Conservation (phyloP, 2,888 invertebrate genomes). For the Deroplatys truncata region DNA sequence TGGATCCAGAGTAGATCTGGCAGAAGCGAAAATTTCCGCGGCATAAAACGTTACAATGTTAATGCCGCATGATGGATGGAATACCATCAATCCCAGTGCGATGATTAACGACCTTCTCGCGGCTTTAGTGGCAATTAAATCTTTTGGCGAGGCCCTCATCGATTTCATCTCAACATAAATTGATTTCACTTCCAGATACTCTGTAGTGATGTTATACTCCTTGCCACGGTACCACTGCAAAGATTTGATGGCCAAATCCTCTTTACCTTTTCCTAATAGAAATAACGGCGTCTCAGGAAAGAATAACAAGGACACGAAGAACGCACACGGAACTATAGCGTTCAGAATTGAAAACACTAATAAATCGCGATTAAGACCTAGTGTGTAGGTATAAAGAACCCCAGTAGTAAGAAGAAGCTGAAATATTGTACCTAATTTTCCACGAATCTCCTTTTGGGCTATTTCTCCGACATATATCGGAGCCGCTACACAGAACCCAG, state of each 20-base stretch:
- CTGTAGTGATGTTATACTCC: constrained; percentile 61
- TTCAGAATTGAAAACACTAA: constrained; percentile 63
- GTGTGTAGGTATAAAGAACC: constrained; percentile 69
- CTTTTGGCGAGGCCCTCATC: constrained; percentile 32
- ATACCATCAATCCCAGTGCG: constrained; percentile 4
- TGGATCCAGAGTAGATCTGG: constrained; percentile 30
- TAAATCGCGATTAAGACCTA: constrained; percentile 58
- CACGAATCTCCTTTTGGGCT: constrained; percentile 75
- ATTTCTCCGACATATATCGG: constrained; percentile 89
- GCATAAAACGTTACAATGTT: constrained; percentile 32
- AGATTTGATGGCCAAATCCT: constrained; percentile 63
- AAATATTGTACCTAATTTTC: constrained; percentile 79
- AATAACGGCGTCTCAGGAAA: constrained; percentile 84
- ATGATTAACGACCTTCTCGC: constrained; percentile 3
- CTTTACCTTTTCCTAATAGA: constrained; percentile 42
- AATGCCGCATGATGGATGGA: constrained; percentile 28
- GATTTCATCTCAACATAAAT: constrained; percentile 50
- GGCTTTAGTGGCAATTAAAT: constrained; percentile 25
- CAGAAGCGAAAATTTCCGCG: constrained; percentile 32
- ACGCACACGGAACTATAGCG: constrained; percentile 61
- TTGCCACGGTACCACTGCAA: constrained; percentile 68
- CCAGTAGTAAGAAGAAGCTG: constrained; percentile 82
- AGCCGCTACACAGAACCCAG: constrained; percentile 76
- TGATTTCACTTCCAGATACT: constrained; percentile 57
- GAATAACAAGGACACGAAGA: constrained; percentile 66